Evolutionary conservation across 2,888 invertebrate genomes (phyloP), one percentile per base, ranked within the genome.

Genomic region (Acleris cristana): DNA sequence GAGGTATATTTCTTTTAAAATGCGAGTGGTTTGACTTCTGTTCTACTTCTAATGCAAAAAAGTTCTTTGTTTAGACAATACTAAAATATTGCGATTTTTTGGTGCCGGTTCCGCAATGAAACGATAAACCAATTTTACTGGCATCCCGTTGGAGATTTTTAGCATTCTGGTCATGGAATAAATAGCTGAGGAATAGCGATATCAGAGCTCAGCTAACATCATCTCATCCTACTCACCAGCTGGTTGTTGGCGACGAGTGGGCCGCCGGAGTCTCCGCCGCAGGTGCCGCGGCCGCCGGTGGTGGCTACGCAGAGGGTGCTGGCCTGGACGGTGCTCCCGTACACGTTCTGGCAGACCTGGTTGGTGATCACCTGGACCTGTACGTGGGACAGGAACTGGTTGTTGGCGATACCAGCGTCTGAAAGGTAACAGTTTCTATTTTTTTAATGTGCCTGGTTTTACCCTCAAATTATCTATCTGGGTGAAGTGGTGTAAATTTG

Each of bases 321-420:
- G 14, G 19, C 58, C 21, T 21, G 21, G 18, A 65, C 51, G 52
- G 56, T 59, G 45, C 14, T 14, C 2, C 40, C 40, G 40, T 40
- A 40, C 3, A 14, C 14, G 21, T 2, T 19, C 12, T 34, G 34
- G 53, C 80, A 79, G 5, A 58, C 70, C 3, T 62, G 30, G 71
- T 77, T 78, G 1, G 71, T 64, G 10, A 81, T 71, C 6, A 83
- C 78, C 0, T 66, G 66, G 14, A 91, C 83, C 67, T 81, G 84
- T 18, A 89, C 85, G 19, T 82, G 87, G 60, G 88, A 86, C 57
- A 87, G 79, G 12, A 59, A 56, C 21, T 76, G 77, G 1, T 70
- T 21, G 76, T 83, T 67, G 65, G 76, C 58, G 69, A 82, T 73
- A 0, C 73, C 60, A 2, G 69, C 65, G 10, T 61, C 81, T 81